A percentile compares a stretch with the other conserved stretches of the same genome.
Evolutionary conservation across 2,797 vertebrate species (phyloP).

Genomic region (Apodemus agrarius): DNA sequence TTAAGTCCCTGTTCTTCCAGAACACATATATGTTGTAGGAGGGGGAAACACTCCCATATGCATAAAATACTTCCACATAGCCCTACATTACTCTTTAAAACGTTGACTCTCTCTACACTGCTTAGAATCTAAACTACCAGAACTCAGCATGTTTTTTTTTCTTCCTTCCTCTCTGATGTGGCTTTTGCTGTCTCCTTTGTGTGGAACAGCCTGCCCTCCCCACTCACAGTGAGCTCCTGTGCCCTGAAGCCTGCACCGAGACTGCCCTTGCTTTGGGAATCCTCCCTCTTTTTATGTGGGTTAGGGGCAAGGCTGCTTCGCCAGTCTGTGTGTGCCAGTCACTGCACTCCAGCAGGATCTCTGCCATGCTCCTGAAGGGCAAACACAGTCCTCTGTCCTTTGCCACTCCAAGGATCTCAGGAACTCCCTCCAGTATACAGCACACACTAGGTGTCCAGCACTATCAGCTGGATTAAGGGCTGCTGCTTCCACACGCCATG

Average conservation of each 20-base stretch:
- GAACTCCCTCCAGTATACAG: not conserved
- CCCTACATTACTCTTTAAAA: not conserved
- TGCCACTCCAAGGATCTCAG: not conserved
- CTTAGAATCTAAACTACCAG: not conserved
- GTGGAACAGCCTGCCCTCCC: not conserved
- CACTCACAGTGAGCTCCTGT: not conserved
- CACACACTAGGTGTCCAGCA: not conserved
- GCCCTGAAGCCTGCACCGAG: constrained; percentile 28
- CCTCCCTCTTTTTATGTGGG: not conserved
- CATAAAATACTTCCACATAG: not conserved
- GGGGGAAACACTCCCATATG: not conserved
- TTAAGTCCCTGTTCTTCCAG: not conserved
- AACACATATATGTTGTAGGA: not conserved
- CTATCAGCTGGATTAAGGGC: constrained; percentile 8
- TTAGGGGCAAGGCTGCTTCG: not conserved
- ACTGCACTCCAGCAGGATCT: not conserved
- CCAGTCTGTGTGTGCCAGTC: not conserved
- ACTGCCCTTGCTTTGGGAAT: not conserved
- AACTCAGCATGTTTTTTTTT: not conserved
- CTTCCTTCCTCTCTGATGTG: not conserved
- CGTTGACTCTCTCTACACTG: not conserved
- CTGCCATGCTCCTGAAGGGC: not conserved
- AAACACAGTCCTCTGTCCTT: not conserved
- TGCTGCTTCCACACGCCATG: not conserved
- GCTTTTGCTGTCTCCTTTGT: constrained; percentile 26